Base-by-base conservation (phyloP, 92 coral and sea anemone species). In the Montipora capitata region DNA sequence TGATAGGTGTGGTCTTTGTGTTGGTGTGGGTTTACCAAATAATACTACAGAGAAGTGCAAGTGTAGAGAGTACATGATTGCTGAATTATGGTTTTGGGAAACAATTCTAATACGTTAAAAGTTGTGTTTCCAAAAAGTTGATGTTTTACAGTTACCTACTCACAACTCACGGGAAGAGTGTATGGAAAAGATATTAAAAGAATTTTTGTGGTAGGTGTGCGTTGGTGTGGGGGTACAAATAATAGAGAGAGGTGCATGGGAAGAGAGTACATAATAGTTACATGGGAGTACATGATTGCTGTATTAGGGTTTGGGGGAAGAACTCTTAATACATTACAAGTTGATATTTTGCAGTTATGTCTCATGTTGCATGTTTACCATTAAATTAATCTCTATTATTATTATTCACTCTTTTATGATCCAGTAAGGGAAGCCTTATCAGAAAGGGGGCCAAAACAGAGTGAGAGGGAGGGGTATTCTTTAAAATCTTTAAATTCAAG, bases 121-220 rank as follows among this genome's bases (percentile, higher is more conserved):
- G 16, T 5, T 58, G 68, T 16, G 7, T n/a, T 18, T 63, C 17
- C 51, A 41, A 70, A 42, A 41, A 41, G 75, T 76, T 48, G 42
- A 76, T 76, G 14, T 40, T 78, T 78, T 78, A 68, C 83, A 58
- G 43, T 40, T 78, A 57, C 71, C 68, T 78, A 58, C 72, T 58
- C 15, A n/a, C 68, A 61, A 10, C 20, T 59, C 41, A 78, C 49
- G 59, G 54, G 71, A 59, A 42, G 72, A 38, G 39, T 12, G 69
- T 58, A 57, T 78, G 82, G 66, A 54, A 77, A 63, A 4, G 51
- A 59, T 78, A 78, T 78, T 43, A 59, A 78, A 57, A 4, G 3
- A 61, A 13, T 54, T 78, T 10, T 10, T 74, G 79, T 44, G n/a
- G 59, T 54, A 54, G 83, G 51, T 44, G 38, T 61, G 18, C 71